Evolutionary conservation across 2,797 vertebrate species (phyloP), one percentile per base, ranked within the genome.

Genomic region (Pseudopleuronectes americanus): DNA sequence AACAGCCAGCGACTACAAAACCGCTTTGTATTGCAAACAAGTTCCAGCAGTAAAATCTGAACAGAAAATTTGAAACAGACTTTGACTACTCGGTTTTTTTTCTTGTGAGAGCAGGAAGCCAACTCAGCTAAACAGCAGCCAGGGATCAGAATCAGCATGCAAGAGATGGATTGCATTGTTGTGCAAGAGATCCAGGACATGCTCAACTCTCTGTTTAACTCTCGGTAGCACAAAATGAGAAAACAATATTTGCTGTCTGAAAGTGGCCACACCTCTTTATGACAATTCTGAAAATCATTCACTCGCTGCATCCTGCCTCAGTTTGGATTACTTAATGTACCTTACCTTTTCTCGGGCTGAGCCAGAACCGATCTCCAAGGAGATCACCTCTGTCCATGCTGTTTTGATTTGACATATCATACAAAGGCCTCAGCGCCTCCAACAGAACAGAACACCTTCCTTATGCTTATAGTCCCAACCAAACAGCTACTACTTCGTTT

Each of bases 341-440:
- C 94, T 80, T 90, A 95, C 95, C 94, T 95, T 95, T 95, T 77
- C 86, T 94, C 3, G 86, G 91, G 79, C 94, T 94, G 52, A 92
- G 91, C 95, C 95, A 95, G 86, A 95, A 95, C 4, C 93, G 93
- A 80, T 95, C 94, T 57, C 95, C 94, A 33, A 95, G 83, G 8
- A 80, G 77, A 88, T 95, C 95, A 10, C 92, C 93, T 56, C 68
- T 65, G 58, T 90, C 90, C 81, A 76, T 75, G 69, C 69, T 71
- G 66, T 75, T 87, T 23, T 70, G 80, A 82, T 82, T 28, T 33
- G 77, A 79, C 84, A 84, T 85, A 52, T 67, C 26, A 47, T 31
- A 56, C 54, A 74, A 61, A 62, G 66, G 72, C 28, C 64, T 51
- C 6, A 17, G 26, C 14, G 31, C 24, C 56, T 51, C 64, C 23